Conservation (phyloP, 2,797 vertebrate species). For the Bucorvus abyssinicus region DNA sequence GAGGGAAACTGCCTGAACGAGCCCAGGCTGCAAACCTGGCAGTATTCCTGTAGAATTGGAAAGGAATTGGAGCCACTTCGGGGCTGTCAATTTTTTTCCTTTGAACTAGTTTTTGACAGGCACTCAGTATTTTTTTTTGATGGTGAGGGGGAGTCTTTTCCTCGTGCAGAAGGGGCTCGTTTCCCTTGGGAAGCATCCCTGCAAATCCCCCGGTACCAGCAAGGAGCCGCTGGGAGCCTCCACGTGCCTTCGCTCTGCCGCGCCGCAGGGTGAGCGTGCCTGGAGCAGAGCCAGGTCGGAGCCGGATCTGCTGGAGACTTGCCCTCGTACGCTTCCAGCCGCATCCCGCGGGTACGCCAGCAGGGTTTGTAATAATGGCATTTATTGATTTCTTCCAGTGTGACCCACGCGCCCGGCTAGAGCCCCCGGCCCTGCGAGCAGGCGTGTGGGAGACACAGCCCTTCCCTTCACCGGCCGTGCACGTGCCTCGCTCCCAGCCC, state of each 20-base stretch:
- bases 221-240: not conserved
- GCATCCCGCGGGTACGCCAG: not conserved
- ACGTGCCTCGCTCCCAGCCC: rapidly evolving
- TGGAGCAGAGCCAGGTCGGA: not conserved
- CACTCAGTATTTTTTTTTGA: not conserved
- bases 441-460: rapidly evolving
- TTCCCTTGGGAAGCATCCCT: not conserved
- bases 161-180: not conserved
- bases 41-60: not conserved
- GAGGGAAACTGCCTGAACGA: not conserved
- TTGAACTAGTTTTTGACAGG: not conserved
- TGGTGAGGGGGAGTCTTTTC: not conserved
- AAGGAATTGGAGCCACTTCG: not conserved
- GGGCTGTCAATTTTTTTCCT: not conserved
- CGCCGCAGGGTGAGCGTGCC: rapidly evolving
- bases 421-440: rapidly evolving
- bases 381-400: slow-evolving; percentile 12
- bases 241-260: rapidly evolving
- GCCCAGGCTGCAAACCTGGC: not conserved
- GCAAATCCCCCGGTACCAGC: rapidly evolving
- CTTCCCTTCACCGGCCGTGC: rapidly evolving
- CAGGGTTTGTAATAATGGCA: not conserved
- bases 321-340: not conserved
- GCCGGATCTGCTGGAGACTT: not conserved
- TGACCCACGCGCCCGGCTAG: not conserved